Evolutionary conservation across 2,888 invertebrate genomes (phyloP), one percentile per base, ranked within the genome.

Genomic region (Nomada goodeniana): DNA sequence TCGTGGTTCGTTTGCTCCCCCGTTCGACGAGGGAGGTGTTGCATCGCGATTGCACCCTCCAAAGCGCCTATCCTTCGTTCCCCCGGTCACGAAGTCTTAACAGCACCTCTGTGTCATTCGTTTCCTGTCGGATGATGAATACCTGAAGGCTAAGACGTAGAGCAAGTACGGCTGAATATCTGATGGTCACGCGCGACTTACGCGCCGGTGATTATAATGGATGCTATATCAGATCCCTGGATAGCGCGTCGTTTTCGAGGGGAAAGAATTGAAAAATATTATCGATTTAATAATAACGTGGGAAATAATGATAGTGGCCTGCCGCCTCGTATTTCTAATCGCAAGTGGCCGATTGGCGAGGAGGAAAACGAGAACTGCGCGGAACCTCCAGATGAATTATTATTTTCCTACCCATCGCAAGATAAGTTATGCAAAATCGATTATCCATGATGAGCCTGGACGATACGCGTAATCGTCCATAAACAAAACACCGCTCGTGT

Each of bases 1-100:
- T 72, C 50, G 80, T 50, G 65, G 77, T 77, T 77, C 74, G 76
- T 82, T 78, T 73, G 55, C 36, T 7, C 68, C 64, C n/a, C 13
- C 55, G 29, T 76, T 69, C 75, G 65, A 63, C 76, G 50, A 13
- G 70, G n/a, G 42, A 59, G 52, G 71, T n/a, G 74, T 76, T 59
- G 75, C 82, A 68, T 80, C 69, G 47, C 81, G 65, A 80, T 80
- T 55, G 55, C 36, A 47, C 52, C 64, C 20, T 20, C 4, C 61
- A 42, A 63, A 20, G 59, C n/a, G 29, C 9, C 72, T n/a, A 52
- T 52, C 50, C 53, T 1, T 57, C 52, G 26, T 15, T 44, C 57
- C 29, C 47, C 20, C 36, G 4, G 13, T 15, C 60, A 42, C 42
- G 60, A 1, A 1, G 23, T 55, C 55, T 9, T 23, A 55, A 55